Evolutionary conservation across 2,797 vertebrate genomes (phyloP), one percentile per base, ranked within the genome.

Genomic region (Varecia variegata): DNA sequence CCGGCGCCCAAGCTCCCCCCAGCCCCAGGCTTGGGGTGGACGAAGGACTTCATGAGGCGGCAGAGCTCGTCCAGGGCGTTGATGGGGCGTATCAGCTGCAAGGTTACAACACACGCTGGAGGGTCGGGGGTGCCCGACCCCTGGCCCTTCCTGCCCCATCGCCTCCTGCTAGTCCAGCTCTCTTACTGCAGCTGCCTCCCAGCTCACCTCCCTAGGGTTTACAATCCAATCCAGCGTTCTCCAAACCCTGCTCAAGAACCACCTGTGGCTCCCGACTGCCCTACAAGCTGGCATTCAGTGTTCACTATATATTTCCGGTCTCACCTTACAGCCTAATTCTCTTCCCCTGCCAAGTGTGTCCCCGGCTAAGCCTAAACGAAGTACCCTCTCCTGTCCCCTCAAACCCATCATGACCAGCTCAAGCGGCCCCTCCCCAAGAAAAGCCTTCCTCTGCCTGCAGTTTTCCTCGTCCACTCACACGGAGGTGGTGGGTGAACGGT

Each of bases 1-100:
- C 99, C 99, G 35, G 99, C 99, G 0, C 99, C 99, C n/a, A 96
- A 14, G 90, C 99, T 99, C 32, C 99, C 99, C 0, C 99, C 97
- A 0, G 98, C 96, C 47, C 99, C 99, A 0, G 98, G 96, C 52
- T 99, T 99, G 35, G 98, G 38, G n/a, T 99, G 99, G 90, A 99
- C 97, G 23, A 99, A 99, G 18, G 99, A 99, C 98, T 99, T 99
- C 99, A 99, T 99, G 87, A 99, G 99, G 50, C 99, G 99, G 95
- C 99, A 99, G 17, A 99, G 99, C 98, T 99, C 99, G 1, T 99
- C 99, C 99, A 99, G 98, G 8, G 99, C 99, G 95, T 99, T 99
- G 94, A 99, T 99, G 52, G 99, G 99, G 60, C 99, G 99, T 93
- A 99, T 99, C 50, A 99, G 99, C 99, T 99, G 96, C 15, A 86